Base-by-base conservation (phyloP, 2,113 vertebrate species). In the Azemiops feae region DNA sequence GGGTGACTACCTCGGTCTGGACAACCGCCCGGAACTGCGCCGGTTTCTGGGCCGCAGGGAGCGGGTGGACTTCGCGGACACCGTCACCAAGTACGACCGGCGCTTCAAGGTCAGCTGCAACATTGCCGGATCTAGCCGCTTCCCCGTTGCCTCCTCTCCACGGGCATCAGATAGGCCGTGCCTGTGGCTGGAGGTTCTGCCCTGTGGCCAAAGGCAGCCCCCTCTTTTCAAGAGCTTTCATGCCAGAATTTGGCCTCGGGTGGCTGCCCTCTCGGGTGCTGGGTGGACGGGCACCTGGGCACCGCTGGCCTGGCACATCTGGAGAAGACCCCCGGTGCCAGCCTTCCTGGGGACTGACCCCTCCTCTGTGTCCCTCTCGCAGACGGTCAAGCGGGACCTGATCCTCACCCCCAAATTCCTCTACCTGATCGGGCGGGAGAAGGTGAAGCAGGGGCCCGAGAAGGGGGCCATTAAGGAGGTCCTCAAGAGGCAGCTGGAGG, bases 351-450 rank as follows among this genome's bases (percentile, higher is more conserved):
- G 18, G 20, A 27, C 85, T 5, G 3, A 87, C 22, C 8, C 20
- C 54, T 43, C n/a, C 14, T 89, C 4, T 3, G 2, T 2, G 1
- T 30, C 74, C 3, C 12, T 8, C 52, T n/a, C 30, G 3, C 96
- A 98, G 98, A 95, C 96, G 0, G 97, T 98, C 87, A 98, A 98
- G 93, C 97, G 97, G 54, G 98, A 98, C 96, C 95, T 98, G 86
- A 96, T 98, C 94, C 96, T 98, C 93, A 98, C 98, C 4, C 96
- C 98, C 0, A 98, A 97, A 85, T 98, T 97, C 94, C 95, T 98
- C n/a, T 98, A 98, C 95, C 91, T 98, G 97, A 98, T 98, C 94
- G 98, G 98, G 54, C 97, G 98, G 11, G 98, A 98, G 96, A 98
- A 98, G 95, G 97, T 98, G 92, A 98, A 98, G 94, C 98, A 98